Evolutionary conservation across 2,113 vertebrate species (phyloP), one percentile per base, ranked within the genome.

Genomic region (Tenrec ecaudatus): DNA sequence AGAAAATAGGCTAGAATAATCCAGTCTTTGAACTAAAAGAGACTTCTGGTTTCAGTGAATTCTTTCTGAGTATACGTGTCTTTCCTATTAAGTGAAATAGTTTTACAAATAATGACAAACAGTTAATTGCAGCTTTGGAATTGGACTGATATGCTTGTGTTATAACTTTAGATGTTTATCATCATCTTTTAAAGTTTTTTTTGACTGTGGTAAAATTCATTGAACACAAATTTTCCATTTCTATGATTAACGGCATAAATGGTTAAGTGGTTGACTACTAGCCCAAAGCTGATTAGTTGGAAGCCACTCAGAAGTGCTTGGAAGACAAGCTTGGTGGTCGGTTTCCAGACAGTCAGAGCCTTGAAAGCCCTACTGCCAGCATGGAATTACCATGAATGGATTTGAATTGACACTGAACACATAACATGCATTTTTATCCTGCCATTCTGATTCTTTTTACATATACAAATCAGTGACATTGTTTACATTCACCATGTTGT

Each of bases 1-100:
- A 6, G 11, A 82, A 62, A 43, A n/a, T 71, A 75, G 53, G 38
- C 71, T 71, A 20, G 62, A 93, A 62, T 76, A 60, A 89, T 47
- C 57, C 40, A 85, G 47, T 71, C 12, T 86, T 75, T 66, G 60
- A 85, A 2, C 23, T 57, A 25, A 25, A 82, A 62, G 66, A 82
- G 81, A 93, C 43, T 47, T 93, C 1, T 11, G 27, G 14, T 19
- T 83, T 92, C 76, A 36, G 58, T 81, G 86, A 82, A 90, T 33
- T 14, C 27, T 2, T 71, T 80, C 71, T 31, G 89, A 78, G 82
- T 19, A 68, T 31, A 71, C 83, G 43, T 33, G 40, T 40, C 40
- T 40, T 40, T 40, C 27, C 36, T 33, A 43, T 64, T 20, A 7
- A 4, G 16, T 6, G 36, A 25, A n/a, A 2, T n/a, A 20, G 16